Evolutionary conservation across 2,797 vertebrate species (phyloP).

Genomic region (Lutjanus argentimaculatus): DNA sequence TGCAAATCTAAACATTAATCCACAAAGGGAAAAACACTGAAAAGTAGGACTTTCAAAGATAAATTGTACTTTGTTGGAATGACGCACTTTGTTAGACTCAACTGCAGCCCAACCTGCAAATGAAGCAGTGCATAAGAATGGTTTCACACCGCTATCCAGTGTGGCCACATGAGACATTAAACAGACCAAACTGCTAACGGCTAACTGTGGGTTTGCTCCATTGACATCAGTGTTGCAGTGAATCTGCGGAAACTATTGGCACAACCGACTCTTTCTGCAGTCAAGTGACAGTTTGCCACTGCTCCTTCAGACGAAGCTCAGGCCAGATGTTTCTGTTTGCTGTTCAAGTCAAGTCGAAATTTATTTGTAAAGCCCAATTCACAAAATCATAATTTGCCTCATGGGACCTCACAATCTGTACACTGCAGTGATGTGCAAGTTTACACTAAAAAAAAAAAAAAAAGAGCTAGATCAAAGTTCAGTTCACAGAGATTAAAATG

Average conservation of each 20-base stretch:
- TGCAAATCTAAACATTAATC: conserved; percentile 17
- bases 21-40: not conserved
- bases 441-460: too few relatives aligned
- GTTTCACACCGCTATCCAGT: not conserved
- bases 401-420: too few relatives aligned
- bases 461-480: too few relatives aligned
- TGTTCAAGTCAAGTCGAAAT: too few relatives aligned
- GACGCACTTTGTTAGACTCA: not conserved
- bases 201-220: not conserved
- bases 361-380: too few relatives aligned
- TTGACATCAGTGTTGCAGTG: not conserved
- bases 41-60: not conserved
- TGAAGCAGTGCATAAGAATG: not conserved
- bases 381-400: too few relatives aligned
- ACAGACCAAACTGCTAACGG: not conserved
- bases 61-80: not conserved
- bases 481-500: too few relatives aligned
- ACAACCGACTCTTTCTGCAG: not conserved
- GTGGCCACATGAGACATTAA: not conserved
- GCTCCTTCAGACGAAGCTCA: conserved; percentile 11
- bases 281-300: not conserved
- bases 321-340: too few relatives aligned
- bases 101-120: not conserved
- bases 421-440: too few relatives aligned
- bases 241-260: not conserved